These are phyloP conservation scores for Cremastinae sp. DNA, from an alignment of 2,888 invertebrate genomes.

Conservation along the genomic window DNA sequence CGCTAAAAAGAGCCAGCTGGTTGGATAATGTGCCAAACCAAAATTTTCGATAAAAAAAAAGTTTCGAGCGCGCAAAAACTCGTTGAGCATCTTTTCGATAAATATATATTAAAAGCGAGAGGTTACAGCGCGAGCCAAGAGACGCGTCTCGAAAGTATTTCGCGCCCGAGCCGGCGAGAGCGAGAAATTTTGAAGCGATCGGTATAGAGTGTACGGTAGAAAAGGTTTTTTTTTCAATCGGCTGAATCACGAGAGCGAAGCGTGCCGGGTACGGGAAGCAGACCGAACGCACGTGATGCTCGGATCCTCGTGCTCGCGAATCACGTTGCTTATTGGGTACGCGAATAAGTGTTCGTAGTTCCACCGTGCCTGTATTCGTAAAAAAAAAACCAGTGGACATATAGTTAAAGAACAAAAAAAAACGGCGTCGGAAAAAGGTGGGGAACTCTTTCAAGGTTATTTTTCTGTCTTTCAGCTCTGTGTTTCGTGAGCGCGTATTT, in stretches of 20 bases:
- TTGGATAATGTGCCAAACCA: too few relatives aligned
- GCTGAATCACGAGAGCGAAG: slow-evolving; percentile 49
- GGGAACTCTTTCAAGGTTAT: background rate
- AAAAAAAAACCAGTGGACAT: slow-evolving; percentile 12
- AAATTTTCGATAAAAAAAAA: too few relatives aligned
- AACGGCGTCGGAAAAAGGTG: background rate
- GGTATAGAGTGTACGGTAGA: background rate
- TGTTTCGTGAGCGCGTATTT: too few relatives aligned
- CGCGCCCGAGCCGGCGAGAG: background rate
- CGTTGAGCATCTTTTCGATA: background rate
- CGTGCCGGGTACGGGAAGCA: slow-evolving; percentile 42
- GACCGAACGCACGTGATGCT: slow-evolving; percentile 24
- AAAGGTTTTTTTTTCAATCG: slow-evolving; percentile 17
- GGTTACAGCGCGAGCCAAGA: background rate
- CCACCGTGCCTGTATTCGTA: background rate
- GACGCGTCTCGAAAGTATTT: background rate
- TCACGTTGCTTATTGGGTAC: slow-evolving; percentile 23
- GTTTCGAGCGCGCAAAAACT: too few relatives aligned
- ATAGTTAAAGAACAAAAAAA: slow-evolving; percentile 13
- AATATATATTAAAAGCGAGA: background rate
- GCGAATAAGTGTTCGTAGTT: slow-evolving; percentile 7
- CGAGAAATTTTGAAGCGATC: slow-evolving; percentile 6
- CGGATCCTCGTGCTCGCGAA: slow-evolving; percentile 4
- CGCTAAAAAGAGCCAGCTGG: too few relatives aligned
- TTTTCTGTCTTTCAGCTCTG: background rate